A percentile compares a stretch with the other conserved stretches of the same genome.
These are phyloP conservation scores for Chrysomallon squamiferum DNA, from an alignment of 1,140 invertebrate genomes.

Conservation along the genomic window DNA sequence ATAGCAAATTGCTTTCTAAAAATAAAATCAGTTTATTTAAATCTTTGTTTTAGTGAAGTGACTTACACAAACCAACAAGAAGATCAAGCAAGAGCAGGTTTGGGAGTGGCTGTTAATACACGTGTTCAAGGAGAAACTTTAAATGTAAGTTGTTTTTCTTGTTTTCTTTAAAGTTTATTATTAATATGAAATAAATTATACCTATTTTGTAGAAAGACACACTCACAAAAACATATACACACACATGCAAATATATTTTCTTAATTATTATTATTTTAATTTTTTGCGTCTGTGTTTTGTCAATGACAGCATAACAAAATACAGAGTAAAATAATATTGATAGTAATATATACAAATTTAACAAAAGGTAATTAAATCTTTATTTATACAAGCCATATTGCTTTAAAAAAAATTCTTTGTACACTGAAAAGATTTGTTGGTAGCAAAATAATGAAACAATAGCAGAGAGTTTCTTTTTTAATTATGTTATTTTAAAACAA, in stretches of 20 bases:
- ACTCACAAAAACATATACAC: neutral
- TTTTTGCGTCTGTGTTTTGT: neutral
- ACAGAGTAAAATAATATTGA: neutral
- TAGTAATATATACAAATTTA: too few species aligned
- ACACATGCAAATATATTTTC: neutral
- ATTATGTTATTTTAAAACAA: neutral
- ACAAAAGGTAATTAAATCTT: too few species aligned
- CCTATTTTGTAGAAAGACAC: neutral
- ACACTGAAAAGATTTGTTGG: too few species aligned
- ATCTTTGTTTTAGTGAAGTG: conserved; percentile 17
- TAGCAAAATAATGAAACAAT: too few species aligned
- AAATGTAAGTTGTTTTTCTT: neutral
- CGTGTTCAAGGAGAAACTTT: conserved; percentile 21
- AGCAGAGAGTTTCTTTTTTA: too few species aligned
- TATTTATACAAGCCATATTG: too few species aligned
- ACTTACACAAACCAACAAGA: conserved; percentile 41
- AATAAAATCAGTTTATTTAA: too few species aligned
- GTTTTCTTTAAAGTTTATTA: neutral
- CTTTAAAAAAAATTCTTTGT: too few species aligned
- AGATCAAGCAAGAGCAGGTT: conserved; percentile 44
- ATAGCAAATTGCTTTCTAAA: too few species aligned
- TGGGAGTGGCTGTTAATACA: conserved; percentile 46
- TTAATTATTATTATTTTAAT: neutral
- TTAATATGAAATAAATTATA: neutral
- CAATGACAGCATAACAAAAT: neutral